phyloP scores from a whole-genome alignment of 2,888 invertebrate species.

The Hypomecis punctinalis region DNA sequence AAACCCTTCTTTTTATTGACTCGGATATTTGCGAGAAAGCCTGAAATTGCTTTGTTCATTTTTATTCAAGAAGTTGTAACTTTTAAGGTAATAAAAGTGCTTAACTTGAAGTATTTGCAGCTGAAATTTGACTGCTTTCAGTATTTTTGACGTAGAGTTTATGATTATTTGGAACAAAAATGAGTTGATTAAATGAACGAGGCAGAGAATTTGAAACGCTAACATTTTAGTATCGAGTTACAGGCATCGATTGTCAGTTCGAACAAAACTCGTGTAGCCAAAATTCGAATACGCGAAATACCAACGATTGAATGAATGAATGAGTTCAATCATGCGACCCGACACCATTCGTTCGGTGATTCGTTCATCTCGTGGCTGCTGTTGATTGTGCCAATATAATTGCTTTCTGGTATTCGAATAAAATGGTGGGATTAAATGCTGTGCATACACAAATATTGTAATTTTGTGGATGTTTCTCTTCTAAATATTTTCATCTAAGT shows the following conservation, averaged over 20 bases:
- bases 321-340: conserved; percentile 49
- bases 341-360: conserved; percentile 46
- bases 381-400: conserved; percentile 73
- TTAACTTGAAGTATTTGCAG: conserved; percentile 3
- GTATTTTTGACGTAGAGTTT: too few species aligned
- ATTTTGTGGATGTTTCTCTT: conserved; percentile 22
- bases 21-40: conserved; percentile 20
- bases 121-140: not conserved
- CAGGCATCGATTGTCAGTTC: conserved; percentile 3
- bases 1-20: conserved; percentile 47
- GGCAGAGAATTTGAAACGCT: not conserved
- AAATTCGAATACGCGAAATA: conserved; percentile 41
- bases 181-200: too few species aligned
- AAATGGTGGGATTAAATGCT: conserved; percentile 39
- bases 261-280: conserved; percentile 30
- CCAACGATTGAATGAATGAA: conserved; percentile 50
- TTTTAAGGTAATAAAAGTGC: conserved; percentile 2
- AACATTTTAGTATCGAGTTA: conserved; percentile 13
- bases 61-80: conserved; percentile 28
- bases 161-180: too few species aligned
- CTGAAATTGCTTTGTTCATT: conserved; percentile 27
- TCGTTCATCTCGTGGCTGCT: conserved; percentile 41
- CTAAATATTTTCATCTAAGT: not conserved
- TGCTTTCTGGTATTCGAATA: conserved; percentile 59
- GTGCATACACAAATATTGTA: conserved; percentile 24